Base-by-base conservation (phyloP, 2,888 invertebrate species). In the Stenodema calcarata region DNA sequence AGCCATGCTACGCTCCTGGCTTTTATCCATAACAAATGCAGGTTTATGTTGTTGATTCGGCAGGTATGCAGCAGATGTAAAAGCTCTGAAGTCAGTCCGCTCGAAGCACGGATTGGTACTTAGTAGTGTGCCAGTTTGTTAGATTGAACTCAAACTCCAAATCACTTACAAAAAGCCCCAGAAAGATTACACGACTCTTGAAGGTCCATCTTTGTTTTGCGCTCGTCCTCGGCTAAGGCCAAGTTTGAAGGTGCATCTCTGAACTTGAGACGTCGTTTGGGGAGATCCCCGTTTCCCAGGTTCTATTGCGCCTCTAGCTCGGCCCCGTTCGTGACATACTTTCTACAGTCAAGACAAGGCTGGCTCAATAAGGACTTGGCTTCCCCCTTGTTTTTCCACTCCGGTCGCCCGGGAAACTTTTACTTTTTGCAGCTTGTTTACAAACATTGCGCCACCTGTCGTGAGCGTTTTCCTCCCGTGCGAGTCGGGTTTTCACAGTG, bases 301-400 rank as follows among this genome's bases (percentile, higher is more conserved):
- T 35, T 73, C 73, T 44, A 78, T 44, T 78, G 78, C 78, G 78
- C 78, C 27, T 78, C 78, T 78, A 23, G n/a, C 47, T 35, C 41
- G 73, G 35, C 73, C 73, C 73, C 73, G 73, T 75, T 75, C 73
- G 73, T 75, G 73, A 75, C 73, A 75, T 41, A 75, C 73, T 75
- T 75, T 75, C 73, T 75, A 75, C 73, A 41, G 73, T 41, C 73
- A 18, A 75, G 35, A 41, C 73, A 41, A 75, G 73, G 73, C 73
- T 75, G 73, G 62, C 27, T 62, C 62, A 23, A 4, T 62, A 23
- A 23, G 62, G 62, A 62, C 62, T 62, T 62, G 23, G 23, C 62
- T 23, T 23, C 23, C 23, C 62, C 16, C 4, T 12, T 47, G 47
- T 47, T 47, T 47, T 47, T 12, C 62, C 62, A 6, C 27, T 11